Evolutionary conservation across 2,113 vertebrate genomes (phyloP).

Genomic region (Phyllostomus discolor): DNA sequence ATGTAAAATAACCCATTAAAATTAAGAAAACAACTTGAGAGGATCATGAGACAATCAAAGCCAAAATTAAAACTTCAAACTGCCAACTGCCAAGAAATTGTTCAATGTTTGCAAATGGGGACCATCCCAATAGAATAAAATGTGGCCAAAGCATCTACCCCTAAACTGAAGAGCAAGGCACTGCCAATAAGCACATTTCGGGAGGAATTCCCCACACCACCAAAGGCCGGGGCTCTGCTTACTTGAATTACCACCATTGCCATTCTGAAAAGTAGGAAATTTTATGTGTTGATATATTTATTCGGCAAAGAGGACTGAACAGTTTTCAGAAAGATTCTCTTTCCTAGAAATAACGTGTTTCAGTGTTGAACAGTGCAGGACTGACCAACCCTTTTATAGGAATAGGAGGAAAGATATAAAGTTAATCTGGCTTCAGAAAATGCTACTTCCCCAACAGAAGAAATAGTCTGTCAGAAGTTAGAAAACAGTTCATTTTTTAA

Average conservation of each 20-base stretch:
- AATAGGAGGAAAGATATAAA: background rate
- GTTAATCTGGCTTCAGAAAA: background rate
- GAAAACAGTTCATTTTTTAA: background rate
- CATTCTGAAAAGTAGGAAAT: background rate
- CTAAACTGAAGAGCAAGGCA: background rate
- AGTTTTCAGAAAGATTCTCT: background rate
- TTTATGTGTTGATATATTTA: background rate
- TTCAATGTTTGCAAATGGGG: background rate
- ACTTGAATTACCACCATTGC: background rate
- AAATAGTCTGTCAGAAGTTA: background rate
- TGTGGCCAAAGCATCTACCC: background rate
- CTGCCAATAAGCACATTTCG: background rate
- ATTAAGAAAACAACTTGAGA: background rate
- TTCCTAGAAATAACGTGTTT: background rate
- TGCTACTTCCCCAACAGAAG: background rate
- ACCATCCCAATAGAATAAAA: background rate
- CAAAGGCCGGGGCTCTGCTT: background rate
- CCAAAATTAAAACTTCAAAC: conserved; percentile 11
- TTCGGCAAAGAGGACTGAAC: background rate
- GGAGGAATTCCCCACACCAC: background rate
- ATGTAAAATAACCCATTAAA: background rate
- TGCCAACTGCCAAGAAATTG: background rate
- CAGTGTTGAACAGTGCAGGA: background rate
- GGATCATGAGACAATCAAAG: background rate
- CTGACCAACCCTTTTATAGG: background rate